A percentile compares a stretch with the other conserved stretches of the same genome.
Evolutionary conservation across 2,113 vertebrate species (phyloP).

Genomic region (Odontesthes bonariensis): DNA sequence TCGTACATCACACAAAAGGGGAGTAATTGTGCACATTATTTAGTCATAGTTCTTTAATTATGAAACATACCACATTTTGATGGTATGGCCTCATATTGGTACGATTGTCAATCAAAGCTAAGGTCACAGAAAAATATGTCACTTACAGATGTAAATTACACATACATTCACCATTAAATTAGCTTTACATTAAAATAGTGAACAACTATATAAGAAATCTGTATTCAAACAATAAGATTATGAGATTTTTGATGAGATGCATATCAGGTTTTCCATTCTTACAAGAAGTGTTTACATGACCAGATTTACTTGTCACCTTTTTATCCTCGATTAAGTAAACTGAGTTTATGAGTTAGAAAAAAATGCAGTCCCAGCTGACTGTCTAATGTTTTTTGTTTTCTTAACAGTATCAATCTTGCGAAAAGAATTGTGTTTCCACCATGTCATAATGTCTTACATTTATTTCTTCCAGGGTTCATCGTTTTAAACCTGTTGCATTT

Average conservation of each 20-base stretch:
- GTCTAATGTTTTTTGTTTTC: background rate
- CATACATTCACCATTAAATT: no score
- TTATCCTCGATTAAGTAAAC: background rate
- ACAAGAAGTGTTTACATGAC: background rate
- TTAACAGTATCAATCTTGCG: no score
- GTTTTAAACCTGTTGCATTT: slow-evolving; percentile 22
- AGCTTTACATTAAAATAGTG: no score
- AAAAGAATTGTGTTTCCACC: no score
- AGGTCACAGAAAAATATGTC: no score
- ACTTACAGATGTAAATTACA: no score
- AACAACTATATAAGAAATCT: no score
- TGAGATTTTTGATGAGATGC: background rate
- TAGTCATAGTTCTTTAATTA: background rate
- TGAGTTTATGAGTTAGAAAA: background rate
- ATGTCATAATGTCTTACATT: background rate
- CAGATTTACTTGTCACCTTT: no score
- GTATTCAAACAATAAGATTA: background rate
- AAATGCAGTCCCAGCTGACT: background rate
- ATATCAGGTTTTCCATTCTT: background rate
- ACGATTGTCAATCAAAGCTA: background rate
- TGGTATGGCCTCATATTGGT: background rate
- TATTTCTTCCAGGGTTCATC: slow-evolving; percentile 7
- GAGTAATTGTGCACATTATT: background rate
- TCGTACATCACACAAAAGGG: background rate
- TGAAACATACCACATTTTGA: background rate